Percentiles rank a stretch among this genome's conserved stretches.
Evolutionary conservation across 2,888 invertebrate species (phyloP).

Genomic region (Metellina segmentata): DNA sequence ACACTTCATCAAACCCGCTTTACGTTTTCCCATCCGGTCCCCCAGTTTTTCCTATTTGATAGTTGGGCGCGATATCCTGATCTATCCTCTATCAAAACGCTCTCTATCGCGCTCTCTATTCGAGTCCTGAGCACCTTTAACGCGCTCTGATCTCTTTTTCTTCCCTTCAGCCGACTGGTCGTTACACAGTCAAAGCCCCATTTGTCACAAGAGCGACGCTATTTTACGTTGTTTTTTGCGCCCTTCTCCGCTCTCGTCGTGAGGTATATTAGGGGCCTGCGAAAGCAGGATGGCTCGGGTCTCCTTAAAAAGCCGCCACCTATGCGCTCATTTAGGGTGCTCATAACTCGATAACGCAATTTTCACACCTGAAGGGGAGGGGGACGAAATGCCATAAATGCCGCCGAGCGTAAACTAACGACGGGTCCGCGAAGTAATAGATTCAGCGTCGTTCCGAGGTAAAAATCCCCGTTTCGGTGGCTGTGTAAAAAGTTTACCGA

Average conservation of each 20-base stretch:
- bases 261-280: conserved; percentile 39
- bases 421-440: background rate
- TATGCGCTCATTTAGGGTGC: conserved; percentile 49
- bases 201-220: conserved; percentile 70
- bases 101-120: conserved; percentile 35
- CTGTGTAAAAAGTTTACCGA: background rate
- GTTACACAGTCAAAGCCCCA: conserved; percentile 75
- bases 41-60: conserved; percentile 75
- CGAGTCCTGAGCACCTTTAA: conserved; percentile 66
- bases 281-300: conserved; percentile 48
- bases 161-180: conserved; percentile 53
- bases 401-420: background rate
- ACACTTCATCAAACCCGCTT: conserved; percentile 72
- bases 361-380: conserved; percentile 36
- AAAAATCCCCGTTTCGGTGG: too few relatives aligned
- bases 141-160: conserved; percentile 53
- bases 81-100: conserved; percentile 73
- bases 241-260: conserved; percentile 2
- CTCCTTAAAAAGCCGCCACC: conserved; percentile 48
- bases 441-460: too few relatives aligned
- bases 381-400: conserved; percentile 6
- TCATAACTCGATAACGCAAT: conserved; percentile 54
- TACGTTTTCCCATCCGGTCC: conserved; percentile 56
- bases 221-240: conserved; percentile 19
- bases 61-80: conserved; percentile 73